Evolutionary conservation across 64 coral and sea anemone species (phyloP), one percentile per base, ranked within the genome.

Genomic region (Exaiptasia diaphana): DNA sequence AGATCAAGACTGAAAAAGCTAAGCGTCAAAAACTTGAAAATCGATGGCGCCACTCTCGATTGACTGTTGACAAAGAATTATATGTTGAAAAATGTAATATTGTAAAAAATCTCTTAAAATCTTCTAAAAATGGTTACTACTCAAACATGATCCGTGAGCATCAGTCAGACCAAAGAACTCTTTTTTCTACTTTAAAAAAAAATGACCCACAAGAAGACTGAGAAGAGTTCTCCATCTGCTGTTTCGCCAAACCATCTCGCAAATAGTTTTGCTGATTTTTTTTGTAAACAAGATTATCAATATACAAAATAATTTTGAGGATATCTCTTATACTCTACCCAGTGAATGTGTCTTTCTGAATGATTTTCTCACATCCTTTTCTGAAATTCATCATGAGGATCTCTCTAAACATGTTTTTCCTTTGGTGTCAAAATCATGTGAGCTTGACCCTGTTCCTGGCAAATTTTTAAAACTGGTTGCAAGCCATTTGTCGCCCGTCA

Each of bases 61-160:
- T 83, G 4, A 17, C 44, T 35, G 34, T 54, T 14, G 33, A 71
- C 64, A 83, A 46, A 55, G 62, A 83, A 53, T 23, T 71, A 14
- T 83, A 20, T 81, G 56, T 83, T 34, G 30, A 83, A 68, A 61
- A 83, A 34, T 71, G 64, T 41, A 53, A 53, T 83, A 29, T 32
- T 23, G 79, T 82, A 12, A 82, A 49, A 7, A 25, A 50, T 10
- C 27, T 82, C 18, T 18, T 74, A 15, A 41, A 45, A 41, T 4
- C 36, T 6, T 22, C 70, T 21, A 74, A 74, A 41, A 41, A 41
- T 49, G 12, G 4, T 38, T 74, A 74, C 38, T 74, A 42, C 38
- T 74, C 70, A 22, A 20, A 17, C 13, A 74, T 74, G 14, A 74
- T 74, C 17, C 22, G 32, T 22, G 85, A 87, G 21, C 57, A 71